Evolutionary conservation across 2,113 vertebrate genomes (phyloP).

Genomic region (Lepidothrix coronata): DNA sequence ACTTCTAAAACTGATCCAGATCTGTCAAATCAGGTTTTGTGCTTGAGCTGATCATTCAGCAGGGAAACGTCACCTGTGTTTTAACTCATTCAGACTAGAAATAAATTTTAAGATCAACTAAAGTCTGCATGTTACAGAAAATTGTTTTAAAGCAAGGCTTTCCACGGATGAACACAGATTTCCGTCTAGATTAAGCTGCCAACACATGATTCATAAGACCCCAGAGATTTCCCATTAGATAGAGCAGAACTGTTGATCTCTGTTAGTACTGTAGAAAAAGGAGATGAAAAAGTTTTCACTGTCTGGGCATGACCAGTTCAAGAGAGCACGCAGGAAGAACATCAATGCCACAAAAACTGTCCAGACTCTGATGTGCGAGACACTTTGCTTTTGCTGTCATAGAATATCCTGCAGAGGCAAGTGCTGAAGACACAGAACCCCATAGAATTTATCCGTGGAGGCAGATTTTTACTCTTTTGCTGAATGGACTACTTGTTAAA

Average conservation of each 20-base stretch:
- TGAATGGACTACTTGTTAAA: not conserved
- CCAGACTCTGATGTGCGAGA: not conserved
- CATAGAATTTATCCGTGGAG: not conserved
- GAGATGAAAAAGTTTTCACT: not conserved
- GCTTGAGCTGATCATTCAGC: not conserved
- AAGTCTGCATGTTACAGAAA: not conserved
- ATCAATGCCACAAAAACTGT: not conserved
- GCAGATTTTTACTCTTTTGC: not conserved
- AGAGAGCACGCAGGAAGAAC: not conserved
- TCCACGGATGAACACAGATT: not conserved
- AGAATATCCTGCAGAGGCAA: not conserved
- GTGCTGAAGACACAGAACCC: not conserved
- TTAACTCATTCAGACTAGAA: conserved; percentile 8
- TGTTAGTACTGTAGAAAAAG: not conserved
- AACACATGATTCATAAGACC: not conserved
- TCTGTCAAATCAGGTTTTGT: not conserved
- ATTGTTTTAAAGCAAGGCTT: conserved; percentile 1
- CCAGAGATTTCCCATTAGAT: not conserved
- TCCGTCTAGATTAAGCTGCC: not conserved
- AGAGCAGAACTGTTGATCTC: not conserved
- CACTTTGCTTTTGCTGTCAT: not conserved
- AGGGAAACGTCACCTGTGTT: not conserved
- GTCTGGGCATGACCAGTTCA: not conserved
- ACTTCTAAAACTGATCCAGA: conserved; percentile 1
- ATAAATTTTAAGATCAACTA: not conserved